Conservation (phyloP, 2,888 invertebrate genomes). For the Nomada flava region DNA sequence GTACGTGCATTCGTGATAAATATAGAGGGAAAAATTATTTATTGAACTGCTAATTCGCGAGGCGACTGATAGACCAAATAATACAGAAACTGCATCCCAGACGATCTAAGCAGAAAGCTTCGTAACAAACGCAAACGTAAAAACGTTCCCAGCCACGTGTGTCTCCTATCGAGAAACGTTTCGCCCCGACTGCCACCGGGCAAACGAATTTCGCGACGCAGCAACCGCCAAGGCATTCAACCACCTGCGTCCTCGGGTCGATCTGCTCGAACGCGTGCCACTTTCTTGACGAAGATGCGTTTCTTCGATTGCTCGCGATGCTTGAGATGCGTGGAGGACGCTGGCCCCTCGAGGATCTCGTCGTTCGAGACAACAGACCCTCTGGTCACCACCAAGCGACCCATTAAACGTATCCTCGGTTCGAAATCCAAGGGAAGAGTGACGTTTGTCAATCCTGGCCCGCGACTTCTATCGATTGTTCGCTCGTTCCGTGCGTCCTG, state of each 20-base stretch:
- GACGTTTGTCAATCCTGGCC: constrained; percentile 31
- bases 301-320: constrained; percentile 57
- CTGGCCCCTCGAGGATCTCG: neutral
- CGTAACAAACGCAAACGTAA: neutral
- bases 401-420: constrained; percentile 44
- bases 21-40: too few relatives aligned
- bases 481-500: constrained; percentile 67
- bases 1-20: too few relatives aligned
- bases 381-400: constrained; percentile 77
- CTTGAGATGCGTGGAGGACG: constrained; percentile 1
- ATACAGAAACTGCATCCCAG: too few relatives aligned
- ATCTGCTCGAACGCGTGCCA: neutral
- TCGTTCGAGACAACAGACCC: constrained; percentile 73
- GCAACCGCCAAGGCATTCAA: neutral
- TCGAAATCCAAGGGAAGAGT: constrained; percentile 57
- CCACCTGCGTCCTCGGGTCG: neutral
- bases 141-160: neutral
- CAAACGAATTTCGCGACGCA: neutral
- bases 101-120: too few relatives aligned
- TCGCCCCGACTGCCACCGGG: neutral
- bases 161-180: neutral
- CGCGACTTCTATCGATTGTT: constrained; percentile 68
- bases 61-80: too few relatives aligned
- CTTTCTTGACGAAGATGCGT: constrained; percentile 37
- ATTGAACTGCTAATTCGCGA: too few relatives aligned